Evolutionary conservation across 2,797 vertebrate species (phyloP).

Genomic region (Forpus xanthops): DNA sequence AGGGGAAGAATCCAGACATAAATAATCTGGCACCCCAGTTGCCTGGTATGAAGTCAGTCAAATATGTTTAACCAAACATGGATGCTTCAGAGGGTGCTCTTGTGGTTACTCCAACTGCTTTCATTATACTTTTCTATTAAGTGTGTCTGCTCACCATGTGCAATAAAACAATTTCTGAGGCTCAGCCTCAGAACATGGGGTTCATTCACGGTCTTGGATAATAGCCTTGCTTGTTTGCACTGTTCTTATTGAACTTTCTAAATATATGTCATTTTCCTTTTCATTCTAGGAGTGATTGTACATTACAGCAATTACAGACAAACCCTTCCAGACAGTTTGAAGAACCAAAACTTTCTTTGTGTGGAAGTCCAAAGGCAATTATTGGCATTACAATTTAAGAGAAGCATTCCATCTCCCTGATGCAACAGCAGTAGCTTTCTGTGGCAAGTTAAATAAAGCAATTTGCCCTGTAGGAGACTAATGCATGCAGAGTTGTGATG

Average conservation of each 20-base stretch:
- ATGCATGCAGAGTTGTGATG: constrained; percentile 67
- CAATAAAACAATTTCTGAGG: constrained; percentile 59
- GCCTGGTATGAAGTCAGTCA: constrained; percentile 52
- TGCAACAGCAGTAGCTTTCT: constrained; percentile 80
- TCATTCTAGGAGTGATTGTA: constrained; percentile 63
- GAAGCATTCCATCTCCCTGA: constrained; percentile 79
- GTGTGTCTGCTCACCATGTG: constrained; percentile 58
- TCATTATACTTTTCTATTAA: constrained; percentile 53
- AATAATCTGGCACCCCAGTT: constrained; percentile 39
- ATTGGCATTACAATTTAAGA: constrained; percentile 75
- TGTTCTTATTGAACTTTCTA: constrained; percentile 70
- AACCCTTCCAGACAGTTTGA: constrained; percentile 71
- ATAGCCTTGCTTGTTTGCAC: constrained; percentile 60
- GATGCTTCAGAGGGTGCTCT: constrained; percentile 45
- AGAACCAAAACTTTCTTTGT: constrained; percentile 75
- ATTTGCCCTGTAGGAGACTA: constrained; percentile 73
- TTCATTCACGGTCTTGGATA: constrained; percentile 40
- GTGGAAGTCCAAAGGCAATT: constrained; percentile 73
- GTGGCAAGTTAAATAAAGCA: constrained; percentile 71
- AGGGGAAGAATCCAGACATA: background rate
- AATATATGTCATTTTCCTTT: constrained; percentile 72
- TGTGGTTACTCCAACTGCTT: constrained; percentile 55
- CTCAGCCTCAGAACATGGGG: constrained; percentile 45
- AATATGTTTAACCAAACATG: constrained; percentile 36
- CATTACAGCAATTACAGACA: constrained; percentile 73